Base-by-base conservation (phyloP, 2,888 invertebrate genomes). In the Scelioninae gen. 2 region DNA sequence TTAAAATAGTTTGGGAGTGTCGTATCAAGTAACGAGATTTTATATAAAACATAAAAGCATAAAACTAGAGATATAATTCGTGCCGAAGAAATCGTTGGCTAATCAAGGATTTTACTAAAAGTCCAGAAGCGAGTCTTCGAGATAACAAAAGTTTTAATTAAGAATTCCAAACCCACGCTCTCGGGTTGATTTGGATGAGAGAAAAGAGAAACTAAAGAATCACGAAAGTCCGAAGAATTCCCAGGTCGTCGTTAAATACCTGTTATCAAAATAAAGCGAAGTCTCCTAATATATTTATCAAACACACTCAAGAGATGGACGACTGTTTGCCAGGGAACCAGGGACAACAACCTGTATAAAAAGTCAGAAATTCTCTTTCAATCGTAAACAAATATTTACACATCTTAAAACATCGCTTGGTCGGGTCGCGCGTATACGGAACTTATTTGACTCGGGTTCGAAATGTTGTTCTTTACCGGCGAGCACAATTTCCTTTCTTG, bases 301-400 rank as follows among this genome's bases (percentile, higher is more conserved):
- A 84, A 83, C 81, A 83, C 73, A 53, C 61, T 67, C 71, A 74
- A 77, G 75, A 75, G 76, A 77, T 68, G 73, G 70, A 71, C 75
- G 68, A 39, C 57, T 64, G 60, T 67, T 67, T 57, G 60, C 73
- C n/a, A n/a, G n/a, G n/a, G 67, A 65, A 73, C 70, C 60, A 76
- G 76, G 75, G 77, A 76, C 78, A 77, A 74, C 75, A 77, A 75
- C 63, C 74, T 72, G 76, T 70, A 75, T 70, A 73, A 67, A 75
- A 71, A 78, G 76, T 76, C 79, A 78, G 78, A 81, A 83, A 81
- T 80, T 78, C 77, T 75, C 63, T 80, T 83, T 81, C 81, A 83
- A 84, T 83, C 82, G 81, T 79, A 77, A 80, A 79, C 81, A 81
- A 83, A 83, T 82, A 83, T 84, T 84, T 83, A 78, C 79, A 60